Evolutionary conservation across 2,113 vertebrate species (phyloP).

Genomic region (Rhodinocichla rosea): DNA sequence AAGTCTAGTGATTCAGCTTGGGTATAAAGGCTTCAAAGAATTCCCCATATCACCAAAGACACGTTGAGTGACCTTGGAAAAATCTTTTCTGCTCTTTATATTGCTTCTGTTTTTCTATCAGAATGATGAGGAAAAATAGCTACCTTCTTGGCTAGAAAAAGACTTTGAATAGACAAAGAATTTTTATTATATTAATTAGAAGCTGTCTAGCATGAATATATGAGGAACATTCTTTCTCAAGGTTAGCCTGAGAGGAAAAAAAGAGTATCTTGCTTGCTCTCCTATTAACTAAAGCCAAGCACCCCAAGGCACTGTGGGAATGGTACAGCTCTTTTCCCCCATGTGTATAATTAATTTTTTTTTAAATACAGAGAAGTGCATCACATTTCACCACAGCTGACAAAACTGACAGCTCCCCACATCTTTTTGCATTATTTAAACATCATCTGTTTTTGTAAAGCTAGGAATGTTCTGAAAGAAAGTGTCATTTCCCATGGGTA

Average conservation of each 20-base stretch:
- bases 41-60: background rate
- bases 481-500: slow-evolving; percentile 31
- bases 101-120: background rate
- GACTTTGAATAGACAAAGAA: background rate
- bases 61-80: background rate
- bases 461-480: slow-evolving; percentile 47
- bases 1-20: background rate
- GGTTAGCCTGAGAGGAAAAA: slow-evolving; percentile 1
- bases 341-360: background rate
- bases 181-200: slow-evolving; percentile 35
- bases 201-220: background rate
- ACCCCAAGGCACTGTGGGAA: background rate
- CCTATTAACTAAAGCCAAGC: background rate
- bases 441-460: slow-evolving; percentile 42
- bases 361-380: slow-evolving; percentile 14
- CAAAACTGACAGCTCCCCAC: slow-evolving; percentile 58
- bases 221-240: slow-evolving; percentile 1
- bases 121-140: background rate
- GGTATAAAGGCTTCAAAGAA: background rate
- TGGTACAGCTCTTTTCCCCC: background rate
- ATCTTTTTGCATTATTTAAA: slow-evolving; percentile 59
- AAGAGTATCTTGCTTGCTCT: background rate
- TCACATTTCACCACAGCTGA: slow-evolving; percentile 44
- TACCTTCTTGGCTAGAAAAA: slow-evolving; percentile 22
- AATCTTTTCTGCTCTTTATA: background rate